A percentile compares a stretch with the other conserved stretches of the same genome.
phyloP scores from a whole-genome alignment of 2,797 vertebrate species.

The Telmatherina bonti region DNA sequence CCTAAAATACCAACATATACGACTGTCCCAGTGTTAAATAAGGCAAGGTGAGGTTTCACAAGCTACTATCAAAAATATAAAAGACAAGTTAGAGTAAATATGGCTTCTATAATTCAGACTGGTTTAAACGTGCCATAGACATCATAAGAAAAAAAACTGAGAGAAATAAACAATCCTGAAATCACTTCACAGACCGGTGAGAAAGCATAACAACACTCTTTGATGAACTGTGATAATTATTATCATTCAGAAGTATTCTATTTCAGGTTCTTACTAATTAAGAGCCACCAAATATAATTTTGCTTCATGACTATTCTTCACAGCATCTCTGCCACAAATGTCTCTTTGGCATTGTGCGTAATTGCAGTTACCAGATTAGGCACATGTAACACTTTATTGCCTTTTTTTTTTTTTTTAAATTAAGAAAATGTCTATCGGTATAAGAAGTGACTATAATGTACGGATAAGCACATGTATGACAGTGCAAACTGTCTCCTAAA shows the following conservation, averaged over 20 bases:
- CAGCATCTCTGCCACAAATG: constrained; percentile 7
- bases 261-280: constrained; percentile 49
- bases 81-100: neutral
- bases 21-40: neutral
- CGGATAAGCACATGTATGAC: neutral
- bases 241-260: constrained; percentile 35
- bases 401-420: neutral
- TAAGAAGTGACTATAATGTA: neutral
- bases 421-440: neutral
- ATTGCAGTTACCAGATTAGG: neutral
- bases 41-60: neutral
- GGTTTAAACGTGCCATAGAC: neutral
- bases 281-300: constrained; percentile 25
- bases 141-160: neutral
- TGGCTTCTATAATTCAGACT: neutral
- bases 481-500: neutral
- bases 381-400: neutral
- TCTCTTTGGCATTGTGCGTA: constrained; percentile 13
- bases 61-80: neutral
- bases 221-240: constrained; percentile 54
- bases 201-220: constrained; percentile 18
- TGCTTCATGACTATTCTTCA: constrained; percentile 30
- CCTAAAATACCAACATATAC: neutral
- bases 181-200: constrained; percentile 25
- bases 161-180: constrained; percentile 9